These are phyloP conservation scores for Chaetodon trifasciatus DNA, from an alignment of 2,797 vertebrate species.

Conservation along the genomic window DNA sequence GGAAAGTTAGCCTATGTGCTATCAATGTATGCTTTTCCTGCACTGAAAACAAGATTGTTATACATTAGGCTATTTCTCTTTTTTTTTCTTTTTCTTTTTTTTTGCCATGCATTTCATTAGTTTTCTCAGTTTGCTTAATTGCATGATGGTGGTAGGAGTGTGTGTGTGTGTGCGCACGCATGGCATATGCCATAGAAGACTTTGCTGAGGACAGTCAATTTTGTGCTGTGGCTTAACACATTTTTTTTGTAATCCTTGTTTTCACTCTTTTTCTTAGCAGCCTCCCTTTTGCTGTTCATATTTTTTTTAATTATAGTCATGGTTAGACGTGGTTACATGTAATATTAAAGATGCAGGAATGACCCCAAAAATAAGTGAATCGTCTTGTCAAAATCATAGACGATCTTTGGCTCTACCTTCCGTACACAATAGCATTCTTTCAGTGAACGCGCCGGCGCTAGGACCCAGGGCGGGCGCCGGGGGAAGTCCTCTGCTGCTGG, in stretches of 20 bases:
- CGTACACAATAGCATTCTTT: constrained; percentile 83
- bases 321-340: not conserved
- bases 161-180: not conserved
- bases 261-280: not conserved
- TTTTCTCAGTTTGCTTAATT: not conserved
- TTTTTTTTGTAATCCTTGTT: not conserved
- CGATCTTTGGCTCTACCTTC: constrained; percentile 70
- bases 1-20: not conserved
- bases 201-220: not conserved
- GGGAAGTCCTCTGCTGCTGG: constrained; percentile 85
- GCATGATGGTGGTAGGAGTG: not conserved
- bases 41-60: not conserved
- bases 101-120: not conserved
- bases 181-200: not conserved
- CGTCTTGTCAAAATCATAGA: constrained; percentile 33
- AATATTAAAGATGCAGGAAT: not conserved
- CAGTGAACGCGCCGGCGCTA: constrained; percentile 69
- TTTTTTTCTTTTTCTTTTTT: no score
- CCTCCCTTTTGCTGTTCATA: not conserved
- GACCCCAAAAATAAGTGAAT: not conserved
- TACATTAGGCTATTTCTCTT: not conserved
- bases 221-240: not conserved
- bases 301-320: not conserved
- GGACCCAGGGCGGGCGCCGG: constrained; percentile 86
- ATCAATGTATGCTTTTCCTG: not conserved